These are phyloP conservation scores for Quadroppia sp. DNA, from an alignment of 2,888 invertebrate genomes.

Conservation along the genomic window DNA sequence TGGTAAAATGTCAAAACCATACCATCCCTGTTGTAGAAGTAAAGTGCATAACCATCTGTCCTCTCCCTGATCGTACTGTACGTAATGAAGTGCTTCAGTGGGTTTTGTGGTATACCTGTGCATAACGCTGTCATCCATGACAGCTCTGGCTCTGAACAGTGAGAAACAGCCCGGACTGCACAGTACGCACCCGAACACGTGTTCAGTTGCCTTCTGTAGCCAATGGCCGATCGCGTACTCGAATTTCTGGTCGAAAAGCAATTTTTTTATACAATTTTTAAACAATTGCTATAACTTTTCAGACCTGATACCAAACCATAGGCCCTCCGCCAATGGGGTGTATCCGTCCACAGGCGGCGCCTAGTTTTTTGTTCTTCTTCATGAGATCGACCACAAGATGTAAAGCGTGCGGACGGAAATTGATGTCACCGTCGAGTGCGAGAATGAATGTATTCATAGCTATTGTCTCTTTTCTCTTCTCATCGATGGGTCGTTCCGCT, in stretches of 20 bases:
- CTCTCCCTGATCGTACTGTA: constrained; percentile 66
- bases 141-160: constrained; percentile 75
- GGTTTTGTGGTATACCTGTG: constrained; percentile 76
- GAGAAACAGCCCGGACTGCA: constrained; percentile 91
- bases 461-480: constrained; percentile 28
- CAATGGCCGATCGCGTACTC: constrained; percentile 90
- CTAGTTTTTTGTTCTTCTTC: constrained; percentile 71
- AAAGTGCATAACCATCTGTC: constrained; percentile 98
- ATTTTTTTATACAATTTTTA: background rate
- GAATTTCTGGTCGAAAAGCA: constrained; percentile 61
- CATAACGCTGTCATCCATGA: constrained; percentile 88
- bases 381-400: constrained; percentile 74
- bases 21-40: constrained; percentile 92
- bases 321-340: constrained; percentile 79
- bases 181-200: constrained; percentile 80
- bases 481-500: constrained; percentile 60
- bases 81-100: constrained; percentile 56
- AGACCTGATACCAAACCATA: constrained; percentile 70
- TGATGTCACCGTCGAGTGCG: constrained; percentile 82
- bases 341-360: constrained; percentile 83
- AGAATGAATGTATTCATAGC: constrained; percentile 68
- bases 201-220: constrained; percentile 87
- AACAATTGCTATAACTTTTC: background rate
- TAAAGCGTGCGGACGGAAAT: constrained; percentile 76
- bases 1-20: constrained; percentile 59